Percentiles rank a stretch among this genome's conserved stretches.
Evolutionary conservation across 2,113 vertebrate genomes (phyloP).

Genomic region (Vulpes ferrilata): DNA sequence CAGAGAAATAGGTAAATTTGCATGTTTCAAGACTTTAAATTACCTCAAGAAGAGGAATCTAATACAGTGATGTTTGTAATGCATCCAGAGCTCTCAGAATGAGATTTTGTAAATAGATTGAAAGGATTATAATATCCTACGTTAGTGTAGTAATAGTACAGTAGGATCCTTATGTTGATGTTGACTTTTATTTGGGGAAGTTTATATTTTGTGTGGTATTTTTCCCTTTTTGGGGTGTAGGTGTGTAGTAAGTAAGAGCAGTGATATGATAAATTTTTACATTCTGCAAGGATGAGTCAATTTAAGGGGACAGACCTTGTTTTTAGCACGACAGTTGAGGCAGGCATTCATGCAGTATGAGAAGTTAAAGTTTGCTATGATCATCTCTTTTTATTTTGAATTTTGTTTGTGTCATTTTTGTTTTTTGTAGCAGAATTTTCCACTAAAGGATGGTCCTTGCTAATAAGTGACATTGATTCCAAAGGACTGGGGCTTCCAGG

Average conservation of each 20-base stretch:
- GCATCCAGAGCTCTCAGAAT: not conserved
- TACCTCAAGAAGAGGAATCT: slow-evolving; percentile 63
- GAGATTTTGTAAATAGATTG: not conserved
- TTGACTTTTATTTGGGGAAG: not conserved
- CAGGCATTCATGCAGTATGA: not conserved
- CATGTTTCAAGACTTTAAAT: slow-evolving; percentile 11
- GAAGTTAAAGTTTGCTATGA: not conserved
- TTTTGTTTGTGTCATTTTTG: not conserved
- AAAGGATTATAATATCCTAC: not conserved
- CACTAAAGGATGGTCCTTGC: not conserved
- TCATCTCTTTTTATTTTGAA: not conserved
- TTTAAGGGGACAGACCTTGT: not conserved
- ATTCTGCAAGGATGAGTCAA: rapidly evolving
- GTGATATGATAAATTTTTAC: rapidly evolving
- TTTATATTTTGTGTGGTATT: not conserved
- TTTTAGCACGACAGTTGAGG: not conserved
- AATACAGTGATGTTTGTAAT: not conserved
- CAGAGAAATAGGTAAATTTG: not conserved
- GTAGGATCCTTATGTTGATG: not conserved
- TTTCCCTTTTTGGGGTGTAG: not conserved
- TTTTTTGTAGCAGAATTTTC: not conserved
- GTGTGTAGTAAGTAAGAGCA: not conserved
- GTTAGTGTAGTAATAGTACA: not conserved
- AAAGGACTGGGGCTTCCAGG: not conserved
- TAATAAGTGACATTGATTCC: not conserved